Percentiles rank a stretch among this genome's conserved stretches.
These are phyloP conservation scores for Holothuria glaberrima DNA, from an alignment of 35 echinoderm and acorn worm genomes.

Conservation along the genomic window DNA sequence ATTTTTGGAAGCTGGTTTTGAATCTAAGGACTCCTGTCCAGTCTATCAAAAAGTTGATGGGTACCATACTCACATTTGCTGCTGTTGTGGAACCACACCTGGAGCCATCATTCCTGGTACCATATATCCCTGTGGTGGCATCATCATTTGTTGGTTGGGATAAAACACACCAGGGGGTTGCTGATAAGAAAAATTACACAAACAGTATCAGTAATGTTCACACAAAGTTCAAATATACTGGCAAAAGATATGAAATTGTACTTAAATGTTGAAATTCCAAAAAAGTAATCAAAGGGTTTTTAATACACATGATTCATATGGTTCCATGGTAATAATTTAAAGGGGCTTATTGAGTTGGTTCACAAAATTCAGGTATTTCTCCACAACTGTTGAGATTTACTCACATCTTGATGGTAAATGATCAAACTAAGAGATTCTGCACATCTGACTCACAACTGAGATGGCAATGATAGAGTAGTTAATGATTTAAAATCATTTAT, in stretches of 20 bases:
- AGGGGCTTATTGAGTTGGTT: no score
- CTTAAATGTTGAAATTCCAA: background rate
- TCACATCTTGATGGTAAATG: no score
- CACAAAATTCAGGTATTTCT: no score
- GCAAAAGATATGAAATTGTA: background rate
- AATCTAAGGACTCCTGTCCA: background rate
- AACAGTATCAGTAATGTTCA: background rate
- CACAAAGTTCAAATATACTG: background rate
- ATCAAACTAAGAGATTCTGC: no score
- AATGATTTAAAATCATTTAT: no score
- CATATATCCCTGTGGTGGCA: conserved; percentile 29
- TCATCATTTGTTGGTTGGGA: conserved; percentile 38
- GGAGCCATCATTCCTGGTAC: conserved; percentile 15
- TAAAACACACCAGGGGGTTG: conserved; percentile 42
- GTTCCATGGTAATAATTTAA: no score
- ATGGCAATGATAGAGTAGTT: no score
- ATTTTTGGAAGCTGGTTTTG: background rate
- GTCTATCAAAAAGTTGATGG: background rate
- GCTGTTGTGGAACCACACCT: conserved; percentile 3
- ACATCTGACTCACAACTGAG: no score
- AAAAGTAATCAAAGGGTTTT: no score
- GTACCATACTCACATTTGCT: conserved; percentile 37
- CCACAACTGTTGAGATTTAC: no score
- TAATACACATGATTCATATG: no score
- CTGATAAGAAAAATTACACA: background rate